phyloP scores from a whole-genome alignment of 2,888 invertebrate genomes.

The Helobdella robusta region DNA sequence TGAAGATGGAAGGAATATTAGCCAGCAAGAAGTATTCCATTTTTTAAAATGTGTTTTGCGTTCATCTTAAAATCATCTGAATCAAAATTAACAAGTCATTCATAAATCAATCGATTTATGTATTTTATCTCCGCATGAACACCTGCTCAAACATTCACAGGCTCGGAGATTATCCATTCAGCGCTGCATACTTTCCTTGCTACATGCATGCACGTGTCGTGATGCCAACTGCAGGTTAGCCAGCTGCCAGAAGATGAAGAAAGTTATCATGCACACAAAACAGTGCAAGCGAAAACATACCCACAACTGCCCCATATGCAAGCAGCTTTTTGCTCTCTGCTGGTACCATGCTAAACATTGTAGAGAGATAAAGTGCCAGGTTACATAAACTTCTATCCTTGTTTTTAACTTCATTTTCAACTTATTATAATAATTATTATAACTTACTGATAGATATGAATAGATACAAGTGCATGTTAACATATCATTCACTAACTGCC shows the following conservation, averaged over 20 bases:
- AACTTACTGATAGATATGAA: too few species aligned
- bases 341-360: slow-evolving; percentile 99
- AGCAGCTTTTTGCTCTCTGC: slow-evolving; percentile 93
- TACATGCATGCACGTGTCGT: slow-evolving; percentile 94
- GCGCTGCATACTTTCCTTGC: slow-evolving; percentile 81
- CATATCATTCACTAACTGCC: too few species aligned
- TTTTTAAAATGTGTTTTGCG: too few species aligned
- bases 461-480: too few species aligned
- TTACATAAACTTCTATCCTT: too few species aligned
- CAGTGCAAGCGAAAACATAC: slow-evolving; percentile 64
- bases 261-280: slow-evolving; percentile 95
- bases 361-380: slow-evolving; percentile 73
- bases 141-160: slow-evolving; percentile 66
- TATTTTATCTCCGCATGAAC: background rate
- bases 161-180: slow-evolving; percentile 78
- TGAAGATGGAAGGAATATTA: background rate
- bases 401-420: too few species aligned
- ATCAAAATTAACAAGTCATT: too few species aligned
- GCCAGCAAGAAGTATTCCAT: slow-evolving; percentile 19
- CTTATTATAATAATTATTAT: too few species aligned
- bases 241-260: slow-evolving; percentile 98
- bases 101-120: too few species aligned
- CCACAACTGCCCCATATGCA: slow-evolving; percentile 87
- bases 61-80: too few species aligned
- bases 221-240: slow-evolving; percentile 95